Conservation (phyloP, 2,113 vertebrate genomes). For the Perognathus longimembris region DNA sequence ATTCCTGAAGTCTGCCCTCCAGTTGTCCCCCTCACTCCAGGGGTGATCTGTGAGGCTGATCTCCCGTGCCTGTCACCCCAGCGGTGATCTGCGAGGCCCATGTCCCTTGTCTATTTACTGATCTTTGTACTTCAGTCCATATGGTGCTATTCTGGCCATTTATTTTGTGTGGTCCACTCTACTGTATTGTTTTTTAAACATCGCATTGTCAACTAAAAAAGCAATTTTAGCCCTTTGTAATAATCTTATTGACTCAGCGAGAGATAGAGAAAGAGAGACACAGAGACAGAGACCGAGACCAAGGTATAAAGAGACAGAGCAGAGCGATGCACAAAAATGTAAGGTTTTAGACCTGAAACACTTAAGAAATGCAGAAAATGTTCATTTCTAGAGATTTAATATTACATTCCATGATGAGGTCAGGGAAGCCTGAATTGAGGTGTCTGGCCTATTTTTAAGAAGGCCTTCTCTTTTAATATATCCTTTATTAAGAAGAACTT, state of each 20-base stretch:
- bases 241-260: background rate
- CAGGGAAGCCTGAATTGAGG: constrained; percentile 63
- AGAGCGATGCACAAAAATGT: background rate
- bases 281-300: too few species aligned
- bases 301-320: too few species aligned
- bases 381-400: constrained; percentile 64
- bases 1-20: background rate
- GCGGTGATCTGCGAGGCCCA: too few species aligned
- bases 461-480: constrained; percentile 75
- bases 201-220: background rate
- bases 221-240: background rate
- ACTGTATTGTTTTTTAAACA: background rate
- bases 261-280: too few species aligned
- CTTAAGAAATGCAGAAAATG: constrained; percentile 33
- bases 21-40: constrained; percentile 11
- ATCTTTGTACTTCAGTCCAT: background rate
- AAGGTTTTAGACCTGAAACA: background rate
- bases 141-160: background rate
- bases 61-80: too few species aligned
- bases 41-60: background rate
- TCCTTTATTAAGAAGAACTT: constrained; percentile 68
- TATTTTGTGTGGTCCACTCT: constrained; percentile 1
- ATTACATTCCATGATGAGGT: constrained; percentile 70
- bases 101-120: too few species aligned
- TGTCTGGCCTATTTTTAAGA: constrained; percentile 79